Conservation (phyloP, 2,113 vertebrate genomes). For the Onychorhynchus coronatus region DNA sequence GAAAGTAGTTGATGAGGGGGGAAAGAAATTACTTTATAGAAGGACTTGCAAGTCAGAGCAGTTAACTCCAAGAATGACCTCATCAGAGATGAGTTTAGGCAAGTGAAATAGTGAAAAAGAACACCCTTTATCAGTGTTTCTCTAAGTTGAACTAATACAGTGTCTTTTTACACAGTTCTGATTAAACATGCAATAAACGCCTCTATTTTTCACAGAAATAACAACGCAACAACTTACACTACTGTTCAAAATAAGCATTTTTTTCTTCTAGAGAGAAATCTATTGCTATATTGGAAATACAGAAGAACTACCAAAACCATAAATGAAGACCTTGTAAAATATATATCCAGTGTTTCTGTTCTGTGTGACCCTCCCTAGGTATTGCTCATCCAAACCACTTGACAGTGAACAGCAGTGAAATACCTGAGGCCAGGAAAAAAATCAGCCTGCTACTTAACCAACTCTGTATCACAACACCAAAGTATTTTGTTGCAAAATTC, state of each 20-base stretch:
- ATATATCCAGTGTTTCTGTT: neutral
- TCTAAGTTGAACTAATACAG: neutral
- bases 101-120: neutral
- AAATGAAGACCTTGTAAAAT: neutral
- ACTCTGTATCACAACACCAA: neutral
- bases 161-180: neutral
- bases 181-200: neutral
- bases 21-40: neutral
- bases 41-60: neutral
- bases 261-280: neutral
- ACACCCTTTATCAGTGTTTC: neutral
- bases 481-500: neutral
- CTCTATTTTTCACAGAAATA: neutral
- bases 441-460: neutral
- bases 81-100: neutral
- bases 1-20: neutral
- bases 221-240: neutral
- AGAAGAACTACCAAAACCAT: neutral
- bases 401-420: neutral
- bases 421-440: neutral
- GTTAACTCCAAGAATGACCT: neutral
- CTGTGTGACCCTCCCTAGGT: fast-evolving
- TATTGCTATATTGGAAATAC: neutral
- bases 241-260: neutral
- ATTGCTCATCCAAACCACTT: neutral